Conservation (phyloP, 2,113 vertebrate genomes). For the Apteryx owenii region DNA sequence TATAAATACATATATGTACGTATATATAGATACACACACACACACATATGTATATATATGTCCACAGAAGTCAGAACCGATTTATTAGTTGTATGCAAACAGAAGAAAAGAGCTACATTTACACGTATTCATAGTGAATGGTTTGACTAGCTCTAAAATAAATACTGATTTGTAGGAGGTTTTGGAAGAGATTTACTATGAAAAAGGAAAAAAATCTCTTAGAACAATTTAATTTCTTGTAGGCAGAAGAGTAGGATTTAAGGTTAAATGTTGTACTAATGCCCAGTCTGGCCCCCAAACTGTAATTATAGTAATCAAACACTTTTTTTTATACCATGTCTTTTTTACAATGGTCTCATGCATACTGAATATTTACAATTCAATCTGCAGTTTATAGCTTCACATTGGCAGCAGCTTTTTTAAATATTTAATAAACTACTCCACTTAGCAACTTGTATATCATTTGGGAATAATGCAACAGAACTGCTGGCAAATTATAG, state of each 20-base stretch:
- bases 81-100: not conserved
- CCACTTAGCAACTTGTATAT: not conserved
- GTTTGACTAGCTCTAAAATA: not conserved
- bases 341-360: not conserved
- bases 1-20: not conserved
- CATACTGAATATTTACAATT: conserved; percentile 23
- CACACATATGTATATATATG: not conserved
- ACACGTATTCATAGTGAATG: not conserved
- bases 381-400: not conserved
- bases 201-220: not conserved
- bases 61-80: not conserved
- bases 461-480: not conserved
- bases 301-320: not conserved
- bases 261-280: not conserved
- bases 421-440: conserved; percentile 39
- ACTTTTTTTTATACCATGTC: not conserved
- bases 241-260: not conserved
- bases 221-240: not conserved
- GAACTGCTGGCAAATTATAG: not conserved
- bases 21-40: no score
- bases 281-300: not conserved
- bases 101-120: not conserved
- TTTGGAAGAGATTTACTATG: not conserved
- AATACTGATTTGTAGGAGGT: not conserved
- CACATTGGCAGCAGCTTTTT: not conserved